Base-by-base conservation (phyloP, 2,888 invertebrate genomes). In the Lochmaea crataegi region DNA sequence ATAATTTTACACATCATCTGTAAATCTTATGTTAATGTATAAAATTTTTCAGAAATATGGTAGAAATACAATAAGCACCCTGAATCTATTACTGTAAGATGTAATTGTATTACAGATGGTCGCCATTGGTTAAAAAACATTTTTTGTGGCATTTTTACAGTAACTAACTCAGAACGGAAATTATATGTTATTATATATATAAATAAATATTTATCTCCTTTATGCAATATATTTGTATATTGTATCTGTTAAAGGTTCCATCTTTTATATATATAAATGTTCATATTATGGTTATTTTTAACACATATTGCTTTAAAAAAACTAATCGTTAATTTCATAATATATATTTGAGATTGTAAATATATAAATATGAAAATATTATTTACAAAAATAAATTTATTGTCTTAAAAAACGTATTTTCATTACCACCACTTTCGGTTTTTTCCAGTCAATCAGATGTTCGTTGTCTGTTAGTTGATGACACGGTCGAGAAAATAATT, bases 161-260 rank as follows among this genome's bases (percentile, higher is more conserved):
- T 38, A 42, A 61, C 18, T 61, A 41, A 61, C 41, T n/a, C 16
- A 11, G 16, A 58, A 41, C 42, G 41, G 42, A 68, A 51, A 51
- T 7, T 2, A 2, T 22, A 22, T 22, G 22, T 22, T 22, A 22
- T 22, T 22, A 22, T 58, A 58, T 58, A 58, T 58, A 32, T 32
- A 22, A 53, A 53, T 71, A 72, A 75, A 69, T 73, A 68, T 71
- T 73, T 75, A 71, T 77, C 80, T 83, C 86, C 86, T 86, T 86
- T 85, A 85, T 86, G 86, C 86, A 86, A 85, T 86, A 86, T 87
- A 85, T 83, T 76, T 71, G 75, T 83, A 86, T 86, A 86, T 86
- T 86, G 85, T 83, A n/a, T 78, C 80, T 81, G 84, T 82, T 80
- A 81, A 86, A 86, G 85, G 86, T 83, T 78, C 76, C 69, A 75